phyloP scores from a whole-genome alignment of 2,113 vertebrate genomes.

The Podarcis muralis region DNA sequence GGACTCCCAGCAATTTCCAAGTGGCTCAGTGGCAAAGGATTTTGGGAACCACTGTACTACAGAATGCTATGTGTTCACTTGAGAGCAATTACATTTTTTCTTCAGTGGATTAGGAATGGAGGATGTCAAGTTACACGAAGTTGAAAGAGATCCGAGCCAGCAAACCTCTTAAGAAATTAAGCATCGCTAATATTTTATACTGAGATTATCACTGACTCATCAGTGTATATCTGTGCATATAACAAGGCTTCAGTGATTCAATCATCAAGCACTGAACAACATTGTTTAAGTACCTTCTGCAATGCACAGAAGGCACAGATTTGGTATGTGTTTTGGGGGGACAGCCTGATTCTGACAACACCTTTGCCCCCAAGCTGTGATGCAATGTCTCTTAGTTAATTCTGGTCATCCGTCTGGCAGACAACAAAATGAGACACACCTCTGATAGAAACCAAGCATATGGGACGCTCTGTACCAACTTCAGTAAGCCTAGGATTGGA shows the following conservation, averaged over 20 bases:
- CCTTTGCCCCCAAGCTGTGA: neutral
- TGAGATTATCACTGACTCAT: neutral
- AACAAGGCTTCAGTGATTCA: neutral
- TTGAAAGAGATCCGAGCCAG: neutral
- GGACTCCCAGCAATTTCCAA: no score
- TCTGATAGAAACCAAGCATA: neutral
- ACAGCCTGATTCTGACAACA: neutral
- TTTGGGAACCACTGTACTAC: no score
- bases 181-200: neutral
- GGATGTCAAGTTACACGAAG: neutral
- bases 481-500: neutral
- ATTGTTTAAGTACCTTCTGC: neutral
- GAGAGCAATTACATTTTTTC: neutral
- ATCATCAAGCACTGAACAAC: neutral
- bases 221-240: neutral
- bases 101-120: neutral
- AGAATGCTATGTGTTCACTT: neutral
- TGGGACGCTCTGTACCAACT: no score
- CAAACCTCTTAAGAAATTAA: neutral
- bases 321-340: neutral
- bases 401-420: neutral
- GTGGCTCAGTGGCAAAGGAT: no score
- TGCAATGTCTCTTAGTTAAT: neutral
- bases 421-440: neutral
- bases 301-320: neutral